phyloP scores from a whole-genome alignment of 2,113 vertebrate species.

The Leptodactylus fuscus region DNA sequence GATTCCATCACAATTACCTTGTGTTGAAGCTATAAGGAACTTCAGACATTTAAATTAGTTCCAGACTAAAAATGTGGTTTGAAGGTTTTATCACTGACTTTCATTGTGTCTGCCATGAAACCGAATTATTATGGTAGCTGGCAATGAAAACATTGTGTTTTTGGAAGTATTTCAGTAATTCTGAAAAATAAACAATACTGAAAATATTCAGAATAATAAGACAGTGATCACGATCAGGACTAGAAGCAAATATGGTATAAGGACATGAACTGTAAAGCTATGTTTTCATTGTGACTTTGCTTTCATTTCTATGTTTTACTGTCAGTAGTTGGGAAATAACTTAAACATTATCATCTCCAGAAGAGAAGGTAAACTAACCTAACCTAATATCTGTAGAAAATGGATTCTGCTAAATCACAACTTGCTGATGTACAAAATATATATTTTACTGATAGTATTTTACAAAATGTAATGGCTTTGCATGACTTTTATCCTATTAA shows the following conservation, averaged over 20 bases:
- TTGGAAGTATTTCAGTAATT: conserved; percentile 25
- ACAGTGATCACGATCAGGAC: not conserved
- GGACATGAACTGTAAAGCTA: not conserved
- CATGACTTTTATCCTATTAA: no score
- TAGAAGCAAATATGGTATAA: conserved; percentile 6
- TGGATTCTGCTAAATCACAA: no score
- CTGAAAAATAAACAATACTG: conserved; percentile 30
- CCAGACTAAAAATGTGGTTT: conserved; percentile 47
- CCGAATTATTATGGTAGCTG: conserved; percentile 52
- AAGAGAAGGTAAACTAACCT: not conserved
- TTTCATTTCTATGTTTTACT: not conserved
- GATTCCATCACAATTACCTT: conserved; percentile 47
- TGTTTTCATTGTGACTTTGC: not conserved
- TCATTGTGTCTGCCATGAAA: conserved; percentile 41
- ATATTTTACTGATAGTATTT: no score
- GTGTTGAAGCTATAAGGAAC: conserved; percentile 56
- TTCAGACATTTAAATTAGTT: conserved; percentile 59
- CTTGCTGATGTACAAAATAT: no score
- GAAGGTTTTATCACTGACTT: conserved; percentile 56
- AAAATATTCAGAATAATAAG: conserved; percentile 15
- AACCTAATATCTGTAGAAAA: not conserved
- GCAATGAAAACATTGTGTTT: conserved; percentile 43
- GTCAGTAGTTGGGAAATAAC: not conserved
- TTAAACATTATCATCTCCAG: not conserved
- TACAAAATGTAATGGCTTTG: no score